Conservation (phyloP, 2,797 vertebrate genomes). For the Saxicola maurus region DNA sequence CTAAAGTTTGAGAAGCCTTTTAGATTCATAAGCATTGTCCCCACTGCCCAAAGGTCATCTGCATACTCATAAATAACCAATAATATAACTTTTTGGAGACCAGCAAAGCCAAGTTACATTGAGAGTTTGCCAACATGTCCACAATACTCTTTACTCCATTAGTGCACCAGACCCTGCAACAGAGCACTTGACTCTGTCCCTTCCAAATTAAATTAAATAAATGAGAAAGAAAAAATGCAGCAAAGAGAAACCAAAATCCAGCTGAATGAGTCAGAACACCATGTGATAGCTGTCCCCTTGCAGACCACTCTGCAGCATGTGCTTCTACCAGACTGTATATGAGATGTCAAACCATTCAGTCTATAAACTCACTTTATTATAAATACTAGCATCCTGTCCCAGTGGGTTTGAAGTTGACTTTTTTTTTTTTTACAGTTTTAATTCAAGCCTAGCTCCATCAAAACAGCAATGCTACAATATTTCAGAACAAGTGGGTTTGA, state of each 20-base stretch:
- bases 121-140: slow-evolving; percentile 31
- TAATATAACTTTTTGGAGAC: slow-evolving; percentile 42
- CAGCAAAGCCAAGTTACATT: slow-evolving; percentile 43
- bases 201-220: slow-evolving; percentile 21
- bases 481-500: slow-evolving; percentile 15
- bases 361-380: not conserved
- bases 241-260: slow-evolving; percentile 28
- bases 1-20: slow-evolving; percentile 9
- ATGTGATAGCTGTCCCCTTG: not conserved
- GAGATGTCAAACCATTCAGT: not conserved
- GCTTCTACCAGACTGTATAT: not conserved
- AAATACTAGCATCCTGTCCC: slow-evolving; percentile 8
- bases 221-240: not conserved
- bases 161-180: not conserved
- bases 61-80: slow-evolving; percentile 51
- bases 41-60: slow-evolving; percentile 39
- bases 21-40: slow-evolving; percentile 56
- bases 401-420: not conserved
- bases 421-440: not conserved
- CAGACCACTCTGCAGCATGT: not conserved
- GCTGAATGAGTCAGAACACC: slow-evolving; percentile 12
- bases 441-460: slow-evolving; percentile 9
- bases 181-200: slow-evolving; percentile 30
- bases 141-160: slow-evolving; percentile 47
- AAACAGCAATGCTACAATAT: not conserved